These are phyloP conservation scores for Drosophila histrio DNA, from an alignment of 2,888 invertebrate genomes.

Conservation along the genomic window DNA sequence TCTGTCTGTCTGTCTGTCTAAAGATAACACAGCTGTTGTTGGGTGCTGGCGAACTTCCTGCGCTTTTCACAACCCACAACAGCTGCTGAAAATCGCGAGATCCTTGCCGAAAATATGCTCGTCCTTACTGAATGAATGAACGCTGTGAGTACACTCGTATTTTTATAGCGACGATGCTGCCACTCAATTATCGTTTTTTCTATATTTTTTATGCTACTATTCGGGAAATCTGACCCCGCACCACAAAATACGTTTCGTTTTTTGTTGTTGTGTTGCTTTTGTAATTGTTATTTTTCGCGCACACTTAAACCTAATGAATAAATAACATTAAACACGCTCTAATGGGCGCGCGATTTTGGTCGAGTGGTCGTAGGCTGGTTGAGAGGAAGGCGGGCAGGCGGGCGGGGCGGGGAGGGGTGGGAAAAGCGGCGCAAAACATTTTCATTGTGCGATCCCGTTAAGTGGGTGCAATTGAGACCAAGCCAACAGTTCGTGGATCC, in stretches of 20 bases:
- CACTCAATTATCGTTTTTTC: slow-evolving; percentile 68
- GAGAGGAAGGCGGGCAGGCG: slow-evolving; percentile 33
- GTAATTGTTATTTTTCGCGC: slow-evolving; percentile 78
- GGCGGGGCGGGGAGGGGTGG: slow-evolving; percentile 69
- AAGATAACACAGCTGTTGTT: slow-evolving; percentile 28
- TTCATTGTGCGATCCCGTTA: slow-evolving; percentile 61
- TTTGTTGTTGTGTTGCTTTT: slow-evolving; percentile 46
- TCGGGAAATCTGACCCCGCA: slow-evolving; percentile 70
- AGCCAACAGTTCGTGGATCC: slow-evolving; percentile 21
- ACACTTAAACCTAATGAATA: slow-evolving; percentile 80
- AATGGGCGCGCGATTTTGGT: slow-evolving; percentile 68
- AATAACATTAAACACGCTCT: slow-evolving; percentile 81
- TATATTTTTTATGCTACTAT: slow-evolving; percentile 3
- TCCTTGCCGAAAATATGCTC: slow-evolving; percentile 42
- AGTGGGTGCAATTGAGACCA: slow-evolving; percentile 66
- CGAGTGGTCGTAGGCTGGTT: slow-evolving; percentile 30
- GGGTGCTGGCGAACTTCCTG: slow-evolving; percentile 34
- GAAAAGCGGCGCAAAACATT: slow-evolving; percentile 65
- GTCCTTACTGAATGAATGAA: slow-evolving; percentile 34
- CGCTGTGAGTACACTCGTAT: slow-evolving; percentile 55
- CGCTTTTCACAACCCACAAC: slow-evolving; percentile 53
- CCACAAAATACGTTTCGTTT: slow-evolving; percentile 47
- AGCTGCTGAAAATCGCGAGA: slow-evolving; percentile 50
- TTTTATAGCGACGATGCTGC: slow-evolving; percentile 59
- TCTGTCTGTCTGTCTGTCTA: slow-evolving; percentile 30